phyloP scores from a whole-genome alignment of 2,113 vertebrate species.

The Butorides virescens region DNA sequence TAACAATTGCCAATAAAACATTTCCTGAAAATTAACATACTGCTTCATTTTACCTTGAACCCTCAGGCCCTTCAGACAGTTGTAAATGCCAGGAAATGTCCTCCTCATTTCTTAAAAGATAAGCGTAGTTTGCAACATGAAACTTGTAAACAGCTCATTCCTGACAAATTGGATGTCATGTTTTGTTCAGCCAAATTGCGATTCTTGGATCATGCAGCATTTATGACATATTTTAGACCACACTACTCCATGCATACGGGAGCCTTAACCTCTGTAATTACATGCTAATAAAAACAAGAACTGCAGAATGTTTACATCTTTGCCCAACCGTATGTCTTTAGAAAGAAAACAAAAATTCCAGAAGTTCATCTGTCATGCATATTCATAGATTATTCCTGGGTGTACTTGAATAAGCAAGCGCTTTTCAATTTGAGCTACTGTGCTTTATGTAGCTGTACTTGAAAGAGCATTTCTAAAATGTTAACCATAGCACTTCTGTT shows the following conservation, averaged over 20 bases:
- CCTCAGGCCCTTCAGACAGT: background rate
- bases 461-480: background rate
- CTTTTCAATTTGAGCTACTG: background rate
- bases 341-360: conserved; percentile 33
- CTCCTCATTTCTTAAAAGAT: conserved; percentile 19
- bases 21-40: background rate
- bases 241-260: background rate
- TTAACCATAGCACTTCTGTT: background rate
- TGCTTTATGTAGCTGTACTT: background rate
- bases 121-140: conserved; percentile 16
- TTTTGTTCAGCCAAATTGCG: conserved; percentile 21
- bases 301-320: conserved; percentile 45
- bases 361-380: background rate
- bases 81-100: background rate
- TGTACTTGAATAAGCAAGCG: background rate
- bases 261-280: conserved; percentile 44
- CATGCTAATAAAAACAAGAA: conserved; percentile 46
- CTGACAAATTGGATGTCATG: conserved; percentile 19
- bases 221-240: background rate
- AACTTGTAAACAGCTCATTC: conserved; percentile 27
- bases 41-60: background rate
- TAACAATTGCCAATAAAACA: conserved; percentile 1
- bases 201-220: conserved; percentile 19
- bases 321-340: background rate
- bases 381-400: background rate